Evolutionary conservation across 2,113 vertebrate species (phyloP), one percentile per base, ranked within the genome.

Genomic region (Nycticryphes semicollaris): DNA sequence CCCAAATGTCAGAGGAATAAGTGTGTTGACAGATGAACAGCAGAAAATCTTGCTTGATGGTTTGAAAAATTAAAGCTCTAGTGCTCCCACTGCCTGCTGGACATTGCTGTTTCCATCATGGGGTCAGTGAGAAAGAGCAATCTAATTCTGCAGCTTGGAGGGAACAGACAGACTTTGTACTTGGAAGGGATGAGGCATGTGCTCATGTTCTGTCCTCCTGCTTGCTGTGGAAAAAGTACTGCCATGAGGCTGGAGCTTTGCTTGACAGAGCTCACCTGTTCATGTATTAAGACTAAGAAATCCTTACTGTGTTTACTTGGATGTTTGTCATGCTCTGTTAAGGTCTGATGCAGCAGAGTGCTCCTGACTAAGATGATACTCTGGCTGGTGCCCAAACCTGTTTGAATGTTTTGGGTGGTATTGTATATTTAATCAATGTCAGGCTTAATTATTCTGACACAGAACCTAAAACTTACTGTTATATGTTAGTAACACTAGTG

Each of bases 1-100:
- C 63, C 63, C 17, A 57, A 56, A 75, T 81, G 41, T 88, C 73
- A 31, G 39, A 90, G 64, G 63, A 91, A 62, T 90, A 77, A 94
- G 39, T 28, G 68, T 82, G 93, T 64, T 94, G 95, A 96, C 94
- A 95, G 91, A 90, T 70, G 50, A 94, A 39, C 51, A 67, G 30
- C 69, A 94, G 80, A 96, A 89, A 87, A 22, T 87, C 68, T 84
- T 87, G 37, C 66, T 87, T 68, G 56, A 68, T 86, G 64, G 80
- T 67, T 93, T 91, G 23, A 72, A 77, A 93, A 89, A 87, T 81
- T 63, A 81, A 89, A 92, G 43, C 13, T 28, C 35, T 28, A n/a
- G 33, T 66, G 17, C 48, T 92, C 39, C 28, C 21, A 6, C 14
- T 83, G 68, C 64, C 21, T 93, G 24, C n/a, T 95, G 83, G 75